Percentiles rank a stretch among this genome's conserved stretches.
Evolutionary conservation across 1,140 invertebrate species (phyloP).

Genomic region (Ericerus pela): DNA sequence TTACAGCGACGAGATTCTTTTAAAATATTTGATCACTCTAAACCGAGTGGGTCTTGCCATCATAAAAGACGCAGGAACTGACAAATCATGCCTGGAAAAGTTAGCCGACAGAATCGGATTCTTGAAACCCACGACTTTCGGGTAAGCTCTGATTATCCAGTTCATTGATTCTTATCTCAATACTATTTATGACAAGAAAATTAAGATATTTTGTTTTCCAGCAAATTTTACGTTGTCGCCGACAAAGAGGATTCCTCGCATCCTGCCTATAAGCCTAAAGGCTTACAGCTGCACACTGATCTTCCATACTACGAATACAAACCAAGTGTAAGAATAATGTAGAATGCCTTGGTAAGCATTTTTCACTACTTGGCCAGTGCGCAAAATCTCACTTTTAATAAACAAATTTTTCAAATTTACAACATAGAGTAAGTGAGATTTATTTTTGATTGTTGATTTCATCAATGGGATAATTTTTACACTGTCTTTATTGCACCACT

Average conservation of each 20-base stretch:
- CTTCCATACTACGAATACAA: slow-evolving; percentile 57
- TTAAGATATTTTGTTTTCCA: too few relatives aligned
- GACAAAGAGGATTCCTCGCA: slow-evolving; percentile 46
- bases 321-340: slow-evolving; percentile 44
- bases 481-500: too few relatives aligned
- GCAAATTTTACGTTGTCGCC: slow-evolving; percentile 46
- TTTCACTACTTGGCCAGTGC: too few relatives aligned
- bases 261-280: slow-evolving; percentile 46
- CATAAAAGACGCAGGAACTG: slow-evolving; percentile 37
- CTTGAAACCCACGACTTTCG: slow-evolving; percentile 49
- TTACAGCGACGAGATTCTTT: slow-evolving; percentile 30
- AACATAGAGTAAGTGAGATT: too few relatives aligned
- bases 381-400: too few relatives aligned
- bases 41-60: slow-evolving; percentile 43
- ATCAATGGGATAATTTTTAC: too few relatives aligned
- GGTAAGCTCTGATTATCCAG: slow-evolving; percentile 32
- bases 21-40: slow-evolving; percentile 40
- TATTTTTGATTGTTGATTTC: too few relatives aligned
- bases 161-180: too few relatives aligned
- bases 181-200: too few relatives aligned
- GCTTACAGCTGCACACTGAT: slow-evolving; percentile 50
- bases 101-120: slow-evolving; percentile 45
- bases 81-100: slow-evolving; percentile 36
- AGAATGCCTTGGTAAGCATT: too few relatives aligned
- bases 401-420: too few relatives aligned